Conservation (phyloP, 2,113 vertebrate genomes). For the Megatriorchis doriae region DNA sequence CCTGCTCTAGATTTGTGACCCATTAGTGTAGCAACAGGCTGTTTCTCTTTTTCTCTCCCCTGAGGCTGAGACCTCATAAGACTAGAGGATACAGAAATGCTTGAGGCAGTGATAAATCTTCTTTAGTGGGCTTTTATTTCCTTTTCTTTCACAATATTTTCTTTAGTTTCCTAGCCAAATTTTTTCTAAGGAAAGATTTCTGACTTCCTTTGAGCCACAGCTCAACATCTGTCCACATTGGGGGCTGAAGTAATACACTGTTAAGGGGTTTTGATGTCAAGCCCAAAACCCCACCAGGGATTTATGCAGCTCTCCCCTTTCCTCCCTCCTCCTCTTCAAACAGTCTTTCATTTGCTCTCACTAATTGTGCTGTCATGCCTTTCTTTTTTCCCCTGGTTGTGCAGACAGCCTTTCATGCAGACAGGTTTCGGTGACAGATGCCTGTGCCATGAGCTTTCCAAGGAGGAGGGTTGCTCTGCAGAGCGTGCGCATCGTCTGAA, state of each 20-base stretch:
- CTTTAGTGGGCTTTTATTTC: constrained; percentile 68
- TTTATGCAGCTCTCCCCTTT: constrained; percentile 60
- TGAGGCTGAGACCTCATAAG: constrained; percentile 49
- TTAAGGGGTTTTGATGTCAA: constrained; percentile 70
- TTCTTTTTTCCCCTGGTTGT: not conserved
- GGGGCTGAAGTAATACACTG: constrained; percentile 67
- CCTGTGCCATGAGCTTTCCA: not conserved
- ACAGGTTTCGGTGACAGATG: constrained; percentile 36
- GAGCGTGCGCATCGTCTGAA: not conserved
- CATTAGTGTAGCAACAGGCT: constrained; percentile 16
- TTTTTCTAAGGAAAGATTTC: constrained; percentile 70
- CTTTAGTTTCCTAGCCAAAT: constrained; percentile 67
- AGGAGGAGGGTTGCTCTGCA: not conserved
- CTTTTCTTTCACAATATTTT: constrained; percentile 72
- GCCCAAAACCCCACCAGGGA: constrained; percentile 69
- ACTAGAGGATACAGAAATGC: constrained; percentile 55
- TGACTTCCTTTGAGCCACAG: constrained; percentile 70
- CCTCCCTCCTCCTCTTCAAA: constrained; percentile 60
- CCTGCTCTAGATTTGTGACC: constrained; percentile 13
- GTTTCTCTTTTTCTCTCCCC: constrained; percentile 29
- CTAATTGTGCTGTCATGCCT: constrained; percentile 61
- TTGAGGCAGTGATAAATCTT: constrained; percentile 66
- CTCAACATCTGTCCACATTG: constrained; percentile 70
- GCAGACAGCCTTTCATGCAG: constrained; percentile 55
- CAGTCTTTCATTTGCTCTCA: constrained; percentile 51